These are phyloP conservation scores for Lordiphosa clarofinis DNA, from an alignment of 1,140 invertebrate species.

Conservation along the genomic window DNA sequence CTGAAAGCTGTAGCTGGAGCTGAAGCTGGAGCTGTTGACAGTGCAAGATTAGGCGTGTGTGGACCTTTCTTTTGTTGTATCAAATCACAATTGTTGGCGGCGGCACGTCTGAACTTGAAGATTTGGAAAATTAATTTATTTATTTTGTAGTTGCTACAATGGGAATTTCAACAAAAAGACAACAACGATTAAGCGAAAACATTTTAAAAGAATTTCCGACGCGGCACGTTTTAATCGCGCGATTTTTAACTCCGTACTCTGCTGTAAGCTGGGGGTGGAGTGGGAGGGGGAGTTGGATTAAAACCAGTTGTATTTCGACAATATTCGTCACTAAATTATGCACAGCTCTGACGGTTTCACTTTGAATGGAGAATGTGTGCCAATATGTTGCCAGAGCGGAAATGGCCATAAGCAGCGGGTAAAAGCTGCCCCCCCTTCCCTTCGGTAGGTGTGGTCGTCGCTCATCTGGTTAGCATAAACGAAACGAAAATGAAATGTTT, in stretches of 20 bases:
- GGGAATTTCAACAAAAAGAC: conserved; percentile 59
- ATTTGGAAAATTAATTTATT: conserved; percentile 44
- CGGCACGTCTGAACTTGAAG: conserved; percentile 73
- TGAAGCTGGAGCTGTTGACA: conserved; percentile 37
- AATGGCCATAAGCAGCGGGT: conserved; percentile 57
- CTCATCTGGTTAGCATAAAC: conserved; percentile 36
- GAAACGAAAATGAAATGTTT: conserved; percentile 62
- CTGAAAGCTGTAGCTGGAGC: background rate
- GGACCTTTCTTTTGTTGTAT: conserved; percentile 64
- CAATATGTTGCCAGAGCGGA: conserved; percentile 67
- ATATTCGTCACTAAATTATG: conserved; percentile 52
- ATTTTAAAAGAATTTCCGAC: conserved; percentile 31
- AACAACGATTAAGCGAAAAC: conserved; percentile 41
- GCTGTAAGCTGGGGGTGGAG: background rate
- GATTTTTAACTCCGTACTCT: conserved; percentile 35
- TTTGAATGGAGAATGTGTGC: conserved; percentile 58
- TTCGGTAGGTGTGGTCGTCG: conserved; percentile 46
- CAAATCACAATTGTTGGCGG: conserved; percentile 56
- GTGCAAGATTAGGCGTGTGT: conserved; percentile 38
- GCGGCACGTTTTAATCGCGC: conserved; percentile 59
- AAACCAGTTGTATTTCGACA: conserved; percentile 54
- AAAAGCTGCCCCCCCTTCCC: conserved; percentile 15
- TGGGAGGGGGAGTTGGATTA: background rate
- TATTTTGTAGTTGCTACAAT: conserved; percentile 32
- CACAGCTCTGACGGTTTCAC: conserved; percentile 35